A percentile compares a stretch with the other conserved stretches of the same genome.
Evolutionary conservation across 2,113 vertebrate species (phyloP).

Genomic region (Carassius auratus): DNA sequence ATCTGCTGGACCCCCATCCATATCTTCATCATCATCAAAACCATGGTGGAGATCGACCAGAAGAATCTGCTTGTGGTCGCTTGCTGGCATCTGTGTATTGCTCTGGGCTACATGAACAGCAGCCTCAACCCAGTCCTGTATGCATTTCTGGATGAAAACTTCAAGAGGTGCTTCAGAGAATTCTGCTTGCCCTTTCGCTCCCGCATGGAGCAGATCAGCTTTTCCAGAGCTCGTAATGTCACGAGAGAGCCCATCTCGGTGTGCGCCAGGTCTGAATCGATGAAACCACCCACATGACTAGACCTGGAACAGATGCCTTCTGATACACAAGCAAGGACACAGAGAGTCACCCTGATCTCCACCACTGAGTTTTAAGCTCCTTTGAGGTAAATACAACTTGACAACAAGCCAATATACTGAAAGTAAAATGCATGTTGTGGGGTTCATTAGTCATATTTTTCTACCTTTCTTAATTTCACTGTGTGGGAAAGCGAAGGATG

Average conservation of each 20-base stretch:
- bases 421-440: not conserved
- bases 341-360: constrained; percentile 76
- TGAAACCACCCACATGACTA: constrained; percentile 82
- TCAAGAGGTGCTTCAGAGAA: constrained; percentile 94
- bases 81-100: constrained; percentile 94
- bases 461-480: not conserved
- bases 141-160: constrained; percentile 95
- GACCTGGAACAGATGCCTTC: constrained; percentile 64
- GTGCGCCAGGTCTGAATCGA: constrained; percentile 73
- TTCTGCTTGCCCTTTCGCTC: constrained; percentile 86
- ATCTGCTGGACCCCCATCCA: constrained; percentile 98
- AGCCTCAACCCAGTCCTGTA: constrained; percentile 96
- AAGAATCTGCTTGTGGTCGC: constrained; percentile 86
- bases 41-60: constrained; percentile 84
- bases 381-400: not conserved
- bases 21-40: constrained; percentile 95
- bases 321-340: constrained; percentile 56
- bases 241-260: constrained; percentile 79
- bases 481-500: not conserved
- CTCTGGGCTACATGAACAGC: constrained; percentile 95
- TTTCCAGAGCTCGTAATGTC: constrained; percentile 78
- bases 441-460: not conserved
- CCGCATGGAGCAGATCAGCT: constrained; percentile 79
- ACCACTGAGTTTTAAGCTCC: constrained; percentile 71
- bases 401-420: not conserved